Conservation (phyloP, 2,797 vertebrate genomes). For the Pseudochromis fuscus region DNA sequence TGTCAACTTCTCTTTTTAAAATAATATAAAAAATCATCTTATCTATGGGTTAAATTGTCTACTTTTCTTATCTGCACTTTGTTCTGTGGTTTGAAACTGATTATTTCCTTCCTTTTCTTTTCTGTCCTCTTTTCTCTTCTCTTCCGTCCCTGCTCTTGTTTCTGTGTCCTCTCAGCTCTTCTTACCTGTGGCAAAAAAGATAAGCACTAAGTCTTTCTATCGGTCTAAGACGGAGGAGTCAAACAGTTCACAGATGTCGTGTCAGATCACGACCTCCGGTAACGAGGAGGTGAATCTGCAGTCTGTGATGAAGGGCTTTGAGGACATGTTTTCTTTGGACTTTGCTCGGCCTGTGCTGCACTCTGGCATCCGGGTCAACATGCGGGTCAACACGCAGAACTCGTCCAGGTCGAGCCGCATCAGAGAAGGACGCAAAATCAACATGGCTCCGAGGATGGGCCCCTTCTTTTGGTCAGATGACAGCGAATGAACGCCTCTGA, state of each 20-base stretch:
- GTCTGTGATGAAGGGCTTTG: conserved; percentile 93
- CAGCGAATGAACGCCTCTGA: conserved; percentile 80
- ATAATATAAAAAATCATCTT: not conserved
- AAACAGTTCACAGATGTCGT: conserved; percentile 94
- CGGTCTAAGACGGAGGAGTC: conserved; percentile 94
- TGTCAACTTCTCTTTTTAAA: conserved; percentile 20
- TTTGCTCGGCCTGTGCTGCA: conserved; percentile 87
- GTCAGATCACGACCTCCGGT: conserved; percentile 92
- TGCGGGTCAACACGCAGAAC: conserved; percentile 94
- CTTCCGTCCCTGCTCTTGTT: conserved; percentile 72
- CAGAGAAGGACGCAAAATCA: conserved; percentile 93
- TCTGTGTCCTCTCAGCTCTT: conserved; percentile 90
- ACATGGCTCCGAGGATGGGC: conserved; percentile 89
- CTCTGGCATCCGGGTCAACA: conserved; percentile 93
- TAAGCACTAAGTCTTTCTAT: conserved; percentile 94
- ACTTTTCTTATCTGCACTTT: conserved; percentile 42
- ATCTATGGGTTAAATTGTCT: conserved; percentile 17
- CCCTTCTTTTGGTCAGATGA: conserved; percentile 89
- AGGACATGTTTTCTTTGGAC: conserved; percentile 92
- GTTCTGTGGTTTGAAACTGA: conserved; percentile 52
- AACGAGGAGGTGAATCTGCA: conserved; percentile 92
- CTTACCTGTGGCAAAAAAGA: conserved; percentile 92
- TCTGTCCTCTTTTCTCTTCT: conserved; percentile 33
- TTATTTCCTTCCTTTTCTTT: conserved; percentile 47
- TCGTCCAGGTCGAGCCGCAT: conserved; percentile 92